A percentile compares a stretch with the other conserved stretches of the same genome.
These are phyloP conservation scores for Drosophila insularis DNA, from an alignment of 1,140 invertebrate genomes.

Conservation along the genomic window DNA sequence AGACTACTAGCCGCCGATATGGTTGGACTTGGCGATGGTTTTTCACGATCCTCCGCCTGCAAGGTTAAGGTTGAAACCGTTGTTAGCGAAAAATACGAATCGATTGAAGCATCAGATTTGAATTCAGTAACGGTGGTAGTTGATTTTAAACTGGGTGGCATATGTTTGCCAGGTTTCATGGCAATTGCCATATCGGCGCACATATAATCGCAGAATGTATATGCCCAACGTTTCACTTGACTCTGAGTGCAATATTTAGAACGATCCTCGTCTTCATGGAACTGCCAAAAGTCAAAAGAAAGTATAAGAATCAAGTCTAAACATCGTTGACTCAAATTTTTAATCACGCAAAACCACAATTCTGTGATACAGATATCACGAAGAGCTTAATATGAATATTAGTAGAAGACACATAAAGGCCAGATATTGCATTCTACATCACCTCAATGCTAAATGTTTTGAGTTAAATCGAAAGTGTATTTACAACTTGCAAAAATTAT, in stretches of 20 bases:
- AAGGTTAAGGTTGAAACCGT: neutral
- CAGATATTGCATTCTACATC: too few relatives aligned
- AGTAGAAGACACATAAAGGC: too few relatives aligned
- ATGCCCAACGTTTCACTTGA: constrained; percentile 65
- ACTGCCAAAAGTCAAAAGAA: constrained; percentile 30
- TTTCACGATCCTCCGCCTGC: neutral
- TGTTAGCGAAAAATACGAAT: constrained; percentile 17
- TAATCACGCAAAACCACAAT: too few relatives aligned
- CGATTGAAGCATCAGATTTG: neutral
- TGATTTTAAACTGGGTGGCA: constrained; percentile 32
- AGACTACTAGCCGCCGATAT: constrained; percentile 3
- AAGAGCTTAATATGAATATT: too few relatives aligned
- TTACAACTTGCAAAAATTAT: too few relatives aligned
- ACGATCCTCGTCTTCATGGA: constrained; percentile 65
- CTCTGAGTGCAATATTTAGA: constrained; percentile 67
- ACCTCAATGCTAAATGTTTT: too few relatives aligned
- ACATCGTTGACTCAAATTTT: too few relatives aligned
- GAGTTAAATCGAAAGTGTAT: too few relatives aligned
- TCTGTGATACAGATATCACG: too few relatives aligned
- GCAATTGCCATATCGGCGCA: constrained; percentile 64
- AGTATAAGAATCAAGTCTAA: too few relatives aligned
- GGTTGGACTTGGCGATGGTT: neutral
- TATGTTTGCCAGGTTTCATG: constrained; percentile 51
- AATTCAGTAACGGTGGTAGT: neutral
- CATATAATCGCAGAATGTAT: constrained; percentile 65